Base-by-base conservation (phyloP, 2,888 invertebrate species). In the Lepidocyrtinus sp. region DNA sequence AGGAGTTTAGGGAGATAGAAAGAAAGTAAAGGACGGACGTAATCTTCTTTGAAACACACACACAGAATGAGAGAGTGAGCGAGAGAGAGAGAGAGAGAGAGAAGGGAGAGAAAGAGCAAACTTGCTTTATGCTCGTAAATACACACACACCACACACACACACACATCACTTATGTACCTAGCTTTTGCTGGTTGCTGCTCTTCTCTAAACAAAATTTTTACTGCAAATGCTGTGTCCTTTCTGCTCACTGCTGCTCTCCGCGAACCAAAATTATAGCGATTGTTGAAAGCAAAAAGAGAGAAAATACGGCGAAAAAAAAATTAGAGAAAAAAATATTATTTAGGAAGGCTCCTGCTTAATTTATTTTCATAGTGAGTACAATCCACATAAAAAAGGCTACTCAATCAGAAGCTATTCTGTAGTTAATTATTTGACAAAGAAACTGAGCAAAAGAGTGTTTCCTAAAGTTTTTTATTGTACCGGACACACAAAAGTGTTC, bases 21-120 rank as follows among this genome's bases (percentile, higher is more conserved):
- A 50, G 50, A 50, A 50, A 50, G 50, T 50, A 50, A 36, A 50
- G 50, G 50, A 50, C 50, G 50, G 50, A 50, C 50, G 50, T 50
- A 50, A 50, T 50, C 50, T 50, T 50, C 50, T 50, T 17, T 50
- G 50, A 50, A 50, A 50, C 50, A 50, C 50, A n/a, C n/a, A 50
- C 50, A 50, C 50, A 50, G 50, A 50, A 50, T 50, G 50, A n/a
- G 50, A 50, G 50, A 50, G n/a, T n/a, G n/a, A n/a, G n/a, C n/a
- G n/a, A n/a, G n/a, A n/a, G n/a, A n/a, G n/a, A n/a, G n/a, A n/a
- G n/a, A n/a, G n/a, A n/a, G n/a, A n/a, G n/a, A n/a, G n/a, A n/a
- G n/a, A n/a, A n/a, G n/a, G n/a, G n/a, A n/a, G n/a, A n/a, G n/a
- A n/a, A n/a, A n/a, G n/a, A n/a, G n/a, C n/a, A n/a, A n/a, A n/a